Conservation (phyloP, 2,797 vertebrate species). For the Benthosema pterotum region DNA sequence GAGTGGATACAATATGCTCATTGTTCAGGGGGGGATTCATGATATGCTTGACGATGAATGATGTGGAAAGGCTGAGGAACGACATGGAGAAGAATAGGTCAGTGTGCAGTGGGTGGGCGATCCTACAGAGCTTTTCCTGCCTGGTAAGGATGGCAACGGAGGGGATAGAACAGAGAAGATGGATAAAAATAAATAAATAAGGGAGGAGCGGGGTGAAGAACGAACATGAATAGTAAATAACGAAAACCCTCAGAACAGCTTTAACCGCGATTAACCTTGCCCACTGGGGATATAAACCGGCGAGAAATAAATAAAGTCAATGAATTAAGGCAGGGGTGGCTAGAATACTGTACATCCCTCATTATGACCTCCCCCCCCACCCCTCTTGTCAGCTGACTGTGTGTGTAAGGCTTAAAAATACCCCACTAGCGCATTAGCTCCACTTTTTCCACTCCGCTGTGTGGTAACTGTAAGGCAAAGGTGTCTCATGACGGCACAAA, state of each 20-base stretch:
- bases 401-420: slow-evolving; percentile 70
- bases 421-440: slow-evolving; percentile 41
- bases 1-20: slow-evolving; percentile 42
- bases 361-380: slow-evolving; percentile 33
- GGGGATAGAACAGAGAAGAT: slow-evolving; percentile 27
- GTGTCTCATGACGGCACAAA: slow-evolving; percentile 72
- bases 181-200: slow-evolving; percentile 19
- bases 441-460: slow-evolving; percentile 63
- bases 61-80: slow-evolving; percentile 27
- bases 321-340: slow-evolving; percentile 78
- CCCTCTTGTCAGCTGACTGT: slow-evolving; percentile 40
- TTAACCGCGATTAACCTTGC: background rate
- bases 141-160: slow-evolving; percentile 39
- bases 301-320: slow-evolving; percentile 37
- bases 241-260: slow-evolving; percentile 29
- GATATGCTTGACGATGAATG: slow-evolving; percentile 48
- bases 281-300: slow-evolving; percentile 34
- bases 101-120: slow-evolving; percentile 55
- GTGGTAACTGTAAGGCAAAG: slow-evolving; percentile 78
- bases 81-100: slow-evolving; percentile 28
- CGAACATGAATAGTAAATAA: slow-evolving; percentile 45
- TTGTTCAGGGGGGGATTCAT: slow-evolving; percentile 34
- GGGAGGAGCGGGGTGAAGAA: no score
- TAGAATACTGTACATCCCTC: slow-evolving; percentile 68
- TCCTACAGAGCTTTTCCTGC: slow-evolving; percentile 49